Evolutionary conservation across 2,888 invertebrate species (phyloP), one percentile per base, ranked within the genome.

Genomic region (Malthinus flaveolus): DNA sequence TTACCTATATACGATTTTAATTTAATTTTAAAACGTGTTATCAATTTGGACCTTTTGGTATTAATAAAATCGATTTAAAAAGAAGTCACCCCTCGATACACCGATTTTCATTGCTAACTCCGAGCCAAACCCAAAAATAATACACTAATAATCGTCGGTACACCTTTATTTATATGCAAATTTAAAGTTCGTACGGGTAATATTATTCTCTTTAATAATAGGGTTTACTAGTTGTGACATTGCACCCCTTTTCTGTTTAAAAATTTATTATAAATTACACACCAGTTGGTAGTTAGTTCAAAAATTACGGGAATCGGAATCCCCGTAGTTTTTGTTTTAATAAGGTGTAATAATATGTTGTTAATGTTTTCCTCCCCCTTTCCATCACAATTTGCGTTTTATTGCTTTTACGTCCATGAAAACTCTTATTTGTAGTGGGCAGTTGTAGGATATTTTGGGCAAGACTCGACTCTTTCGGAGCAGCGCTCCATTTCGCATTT

Each of bases 1-100:
- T 45, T 33, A 46, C 45, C 45, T 45, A n/a, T n/a, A n/a, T n/a
- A 36, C 37, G 37, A 23, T 42, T 42, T 42, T 42, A 42, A 42
- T 42, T 42, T 42, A 42, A 42, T 42, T 42, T 42, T 42, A 42
- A 42, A 42, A 15, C 39, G 23, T 42, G 39, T 42, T 42, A 15
- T 42, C 39, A 23, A 42, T 42, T 37, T 42, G 39, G 15, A 15
- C 13, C 15, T 42, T 42, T 23, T 23, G 23, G 2, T 3, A 6
- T 42, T 11, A 42, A 42, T 12, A n/a, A 42, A 42, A 42, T 42
- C 39, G 15, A 42, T 42, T 42, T 23, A n/a, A 13, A 42, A 42
- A 42, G 3, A 23, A 23, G 5, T 23, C 15, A 42, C 12, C 39
- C 39, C 13, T 42, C 13, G 23, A n/a, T 42, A n/a, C 12, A 42